Evolutionary conservation across 2,888 invertebrate species (phyloP).

Genomic region (Andricus curvator): DNA sequence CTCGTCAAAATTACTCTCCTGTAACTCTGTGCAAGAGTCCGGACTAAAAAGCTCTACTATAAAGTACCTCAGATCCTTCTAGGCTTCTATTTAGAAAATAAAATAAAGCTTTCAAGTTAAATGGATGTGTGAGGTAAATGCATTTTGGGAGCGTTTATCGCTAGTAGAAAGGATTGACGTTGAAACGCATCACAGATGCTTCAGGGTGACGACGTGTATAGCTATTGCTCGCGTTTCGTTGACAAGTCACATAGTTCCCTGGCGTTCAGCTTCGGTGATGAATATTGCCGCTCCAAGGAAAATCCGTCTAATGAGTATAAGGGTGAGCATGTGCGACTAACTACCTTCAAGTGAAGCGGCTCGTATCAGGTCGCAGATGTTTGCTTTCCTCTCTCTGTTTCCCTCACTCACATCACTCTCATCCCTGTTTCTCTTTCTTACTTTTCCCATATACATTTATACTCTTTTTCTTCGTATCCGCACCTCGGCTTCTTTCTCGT

Average conservation of each 20-base stretch:
- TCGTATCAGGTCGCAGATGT: constrained; percentile 51
- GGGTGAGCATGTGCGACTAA: constrained; percentile 58
- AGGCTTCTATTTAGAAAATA: not conserved
- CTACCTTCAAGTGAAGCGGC: constrained; percentile 51
- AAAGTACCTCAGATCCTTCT: not conserved
- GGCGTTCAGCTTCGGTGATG: constrained; percentile 59
- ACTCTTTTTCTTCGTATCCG: constrained; percentile 39
- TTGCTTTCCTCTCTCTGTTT: constrained; percentile 42
- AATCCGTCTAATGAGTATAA: constrained; percentile 61
- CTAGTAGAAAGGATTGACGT: constrained; percentile 46
- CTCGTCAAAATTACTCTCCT: not conserved
- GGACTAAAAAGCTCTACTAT: not conserved
- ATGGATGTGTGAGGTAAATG: constrained; percentile 3
- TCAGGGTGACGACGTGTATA: constrained; percentile 56
- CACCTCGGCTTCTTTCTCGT: constrained; percentile 8
- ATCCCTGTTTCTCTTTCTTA: constrained; percentile 39
- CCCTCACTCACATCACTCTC: not conserved
- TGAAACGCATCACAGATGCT: constrained; percentile 58
- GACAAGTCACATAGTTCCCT: constrained; percentile 55
- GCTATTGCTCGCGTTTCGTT: constrained; percentile 58
- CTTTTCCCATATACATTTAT: constrained; percentile 14
- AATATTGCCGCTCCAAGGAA: constrained; percentile 61
- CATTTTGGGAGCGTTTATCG: not conserved
- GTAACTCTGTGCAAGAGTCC: not conserved
- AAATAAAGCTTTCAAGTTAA: constrained; percentile 9